phyloP scores from a whole-genome alignment of 2,797 vertebrate species.

The Varecia variegata region DNA sequence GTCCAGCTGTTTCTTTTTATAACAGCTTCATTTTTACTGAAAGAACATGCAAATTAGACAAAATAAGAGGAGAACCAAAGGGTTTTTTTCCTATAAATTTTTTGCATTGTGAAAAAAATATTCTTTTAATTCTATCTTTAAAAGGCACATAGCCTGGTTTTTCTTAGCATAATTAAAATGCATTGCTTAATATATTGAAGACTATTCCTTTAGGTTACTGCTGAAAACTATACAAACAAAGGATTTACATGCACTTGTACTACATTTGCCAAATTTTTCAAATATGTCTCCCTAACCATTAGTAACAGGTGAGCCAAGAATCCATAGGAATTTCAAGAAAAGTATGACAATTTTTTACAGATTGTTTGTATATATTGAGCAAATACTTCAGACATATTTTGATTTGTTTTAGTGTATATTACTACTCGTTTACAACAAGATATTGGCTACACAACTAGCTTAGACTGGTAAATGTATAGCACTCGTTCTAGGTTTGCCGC shows the following conservation, averaged over 20 bases:
- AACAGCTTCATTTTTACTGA: background rate
- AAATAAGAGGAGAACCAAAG: background rate
- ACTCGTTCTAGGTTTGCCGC: background rate
- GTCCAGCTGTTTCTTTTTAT: slow-evolving; percentile 41
- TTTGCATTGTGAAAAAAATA: background rate
- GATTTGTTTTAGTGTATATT: background rate
- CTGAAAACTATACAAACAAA: background rate
- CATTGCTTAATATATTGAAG: background rate
- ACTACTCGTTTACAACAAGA: background rate
- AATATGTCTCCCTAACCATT: background rate
- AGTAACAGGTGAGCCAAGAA: background rate
- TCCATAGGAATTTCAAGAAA: background rate
- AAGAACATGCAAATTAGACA: background rate
- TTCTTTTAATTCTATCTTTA: background rate
- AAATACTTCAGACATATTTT: background rate
- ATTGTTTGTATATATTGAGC: background rate
- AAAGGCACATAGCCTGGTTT: background rate
- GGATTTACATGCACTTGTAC: background rate
- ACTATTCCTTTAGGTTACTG: background rate
- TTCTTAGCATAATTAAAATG: background rate
- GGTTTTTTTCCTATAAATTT: background rate
- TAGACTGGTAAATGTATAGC: too few species aligned
- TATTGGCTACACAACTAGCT: background rate
- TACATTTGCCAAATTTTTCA: background rate
- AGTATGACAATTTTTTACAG: background rate